Conservation (phyloP, 2,888 invertebrate genomes). For the Scrobipalpa costella region DNA sequence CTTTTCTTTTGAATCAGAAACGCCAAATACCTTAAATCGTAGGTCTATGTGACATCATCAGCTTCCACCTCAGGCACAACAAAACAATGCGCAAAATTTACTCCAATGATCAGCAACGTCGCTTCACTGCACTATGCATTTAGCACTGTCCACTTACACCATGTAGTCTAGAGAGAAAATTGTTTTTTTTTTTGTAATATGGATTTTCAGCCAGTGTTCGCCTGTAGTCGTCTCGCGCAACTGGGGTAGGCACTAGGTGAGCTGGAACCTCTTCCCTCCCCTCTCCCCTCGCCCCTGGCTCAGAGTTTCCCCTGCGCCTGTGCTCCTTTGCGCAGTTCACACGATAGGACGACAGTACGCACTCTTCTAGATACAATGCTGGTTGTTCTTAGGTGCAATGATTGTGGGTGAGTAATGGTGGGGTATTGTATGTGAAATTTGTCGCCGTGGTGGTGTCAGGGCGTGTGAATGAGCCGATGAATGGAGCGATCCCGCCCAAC, state of each 20-base stretch:
- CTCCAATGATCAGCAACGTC: constrained; percentile 9
- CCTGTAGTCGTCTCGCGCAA: constrained; percentile 47
- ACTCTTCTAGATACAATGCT: constrained; percentile 25
- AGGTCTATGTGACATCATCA: constrained; percentile 9
- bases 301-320: constrained; percentile 73
- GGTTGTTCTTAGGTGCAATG: too few species aligned
- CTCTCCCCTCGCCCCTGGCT: constrained; percentile 35
- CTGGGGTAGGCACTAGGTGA: constrained; percentile 61
- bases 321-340: constrained; percentile 60
- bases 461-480: constrained; percentile 58
- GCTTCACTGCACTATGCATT: constrained; percentile 24
- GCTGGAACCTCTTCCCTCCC: constrained; percentile 50
- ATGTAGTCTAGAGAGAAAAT: background rate
- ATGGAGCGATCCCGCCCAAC: constrained; percentile 62
- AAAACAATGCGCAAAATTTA: constrained; percentile 22
- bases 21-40: constrained; percentile 14
- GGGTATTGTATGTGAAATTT: background rate
- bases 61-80: constrained; percentile 10
- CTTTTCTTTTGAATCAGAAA: too few species aligned
- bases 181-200: background rate
- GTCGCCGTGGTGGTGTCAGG: background rate
- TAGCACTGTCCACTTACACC: background rate
- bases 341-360: background rate
- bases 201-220: constrained; percentile 19
- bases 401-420: background rate